These are phyloP conservation scores for Alligator sinensis DNA, from an alignment of 2,113 vertebrate genomes.

Conservation along the genomic window DNA sequence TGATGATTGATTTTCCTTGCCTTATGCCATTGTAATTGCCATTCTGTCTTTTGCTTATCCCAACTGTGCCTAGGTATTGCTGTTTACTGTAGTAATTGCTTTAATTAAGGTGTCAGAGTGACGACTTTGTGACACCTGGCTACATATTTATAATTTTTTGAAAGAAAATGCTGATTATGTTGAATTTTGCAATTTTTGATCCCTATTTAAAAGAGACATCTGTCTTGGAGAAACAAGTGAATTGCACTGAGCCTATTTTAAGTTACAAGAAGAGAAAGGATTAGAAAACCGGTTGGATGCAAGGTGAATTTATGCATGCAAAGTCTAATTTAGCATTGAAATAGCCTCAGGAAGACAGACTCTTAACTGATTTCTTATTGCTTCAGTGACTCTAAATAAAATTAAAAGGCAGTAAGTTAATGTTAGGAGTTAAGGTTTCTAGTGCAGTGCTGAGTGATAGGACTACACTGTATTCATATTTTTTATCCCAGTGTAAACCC, in stretches of 20 bases:
- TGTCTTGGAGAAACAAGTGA: not conserved
- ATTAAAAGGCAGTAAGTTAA: not conserved
- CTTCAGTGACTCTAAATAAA: not conserved
- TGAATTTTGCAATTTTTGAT: not conserved
- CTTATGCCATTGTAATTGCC: not conserved
- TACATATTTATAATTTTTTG: not conserved
- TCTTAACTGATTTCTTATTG: not conserved
- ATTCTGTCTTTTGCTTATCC: not conserved
- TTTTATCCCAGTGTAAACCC: not conserved
- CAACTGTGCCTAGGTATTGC: not conserved
- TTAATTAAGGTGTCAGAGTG: not conserved
- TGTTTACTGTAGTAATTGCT: conserved; percentile 17
- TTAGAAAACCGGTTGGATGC: not conserved
- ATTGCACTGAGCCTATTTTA: not conserved
- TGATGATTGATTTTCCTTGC: not conserved
- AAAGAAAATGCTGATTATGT: not conserved
- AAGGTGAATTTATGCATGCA: not conserved
- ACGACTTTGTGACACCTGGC: conserved; percentile 11
- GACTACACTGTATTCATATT: not conserved
- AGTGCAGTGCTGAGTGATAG: not conserved
- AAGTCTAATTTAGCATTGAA: not conserved
- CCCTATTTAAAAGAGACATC: not conserved
- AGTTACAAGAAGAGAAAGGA: not conserved
- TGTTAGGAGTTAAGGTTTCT: not conserved
- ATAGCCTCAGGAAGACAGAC: not conserved